These are phyloP conservation scores for Catalaphyllia jardinei DNA, from an alignment of 64 coral and sea anemone genomes.

Conservation along the genomic window DNA sequence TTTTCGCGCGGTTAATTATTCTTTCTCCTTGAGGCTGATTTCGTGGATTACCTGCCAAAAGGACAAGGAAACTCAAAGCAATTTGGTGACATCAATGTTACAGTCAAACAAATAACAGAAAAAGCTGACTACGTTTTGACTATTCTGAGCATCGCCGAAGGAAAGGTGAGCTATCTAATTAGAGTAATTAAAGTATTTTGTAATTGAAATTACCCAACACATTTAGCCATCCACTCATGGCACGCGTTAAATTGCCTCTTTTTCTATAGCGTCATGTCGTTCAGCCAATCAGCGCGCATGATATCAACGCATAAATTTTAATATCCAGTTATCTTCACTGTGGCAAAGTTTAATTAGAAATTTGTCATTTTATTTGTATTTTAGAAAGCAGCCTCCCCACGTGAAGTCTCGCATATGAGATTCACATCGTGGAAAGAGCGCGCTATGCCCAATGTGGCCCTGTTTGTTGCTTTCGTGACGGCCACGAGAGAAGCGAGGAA, in stretches of 20 bases:
- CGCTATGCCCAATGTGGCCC: conserved; percentile 77
- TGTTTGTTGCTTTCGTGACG: conserved; percentile 84
- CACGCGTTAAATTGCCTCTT: too few relatives aligned
- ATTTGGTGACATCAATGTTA: conserved; percentile 58
- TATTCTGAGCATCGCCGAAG: conserved; percentile 53
- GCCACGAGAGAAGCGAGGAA: conserved; percentile 59
- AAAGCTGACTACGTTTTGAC: conserved; percentile 76
- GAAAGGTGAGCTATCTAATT: conserved; percentile 16
- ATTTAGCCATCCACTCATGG: too few relatives aligned
- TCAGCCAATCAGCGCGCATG: too few relatives aligned
- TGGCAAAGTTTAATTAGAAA: too few relatives aligned
- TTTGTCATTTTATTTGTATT: background rate
- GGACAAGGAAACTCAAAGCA: conserved; percentile 43
- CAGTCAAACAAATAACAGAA: conserved; percentile 68
- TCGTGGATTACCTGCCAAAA: conserved; percentile 57
- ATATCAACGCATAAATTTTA: too few relatives aligned
- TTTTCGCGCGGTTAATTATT: background rate
- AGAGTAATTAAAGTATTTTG: too few relatives aligned
- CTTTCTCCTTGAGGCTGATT: conserved; percentile 46
- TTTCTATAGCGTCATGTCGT: too few relatives aligned
- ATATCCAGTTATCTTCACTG: too few relatives aligned
- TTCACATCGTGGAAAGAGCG: conserved; percentile 90
- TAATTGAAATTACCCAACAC: too few relatives aligned
- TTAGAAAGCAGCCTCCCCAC: conserved; percentile 7
- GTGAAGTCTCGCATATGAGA: conserved; percentile 74